Base-by-base conservation (phyloP, 2,113 vertebrate genomes). In the Serilophus lunatus region DNA sequence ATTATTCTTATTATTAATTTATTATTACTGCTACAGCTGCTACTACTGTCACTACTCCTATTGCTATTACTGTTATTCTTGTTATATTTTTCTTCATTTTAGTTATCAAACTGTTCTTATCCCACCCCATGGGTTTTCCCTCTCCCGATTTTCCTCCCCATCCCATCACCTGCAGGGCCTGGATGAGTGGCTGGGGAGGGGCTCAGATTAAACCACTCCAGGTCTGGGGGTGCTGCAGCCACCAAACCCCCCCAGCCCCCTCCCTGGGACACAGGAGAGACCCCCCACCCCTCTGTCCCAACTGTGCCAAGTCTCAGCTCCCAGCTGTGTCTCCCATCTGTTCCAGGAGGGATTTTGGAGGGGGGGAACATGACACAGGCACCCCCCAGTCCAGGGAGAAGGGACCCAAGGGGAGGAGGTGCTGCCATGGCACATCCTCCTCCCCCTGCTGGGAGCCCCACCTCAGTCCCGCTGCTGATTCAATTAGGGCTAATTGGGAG, bases 401-500 rank as follows among this genome's bases (percentile, higher is more conserved):
- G 44, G 53, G 20, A 71, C 20, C 42, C 49, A 4, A 9, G 56
- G 25, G 50, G 38, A n/a, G 1, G 1, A 4, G 20, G 47, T 38
- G 49, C 31, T 65, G 72, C 5, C 54, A 1, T 3, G 42, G 36
- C 49, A 42, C 74, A 14, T 54, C 84, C 51, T 74, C 40, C 38
- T 69, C 57, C 74, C 53, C 51, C 72, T 18, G 1, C 84, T 68
- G 74, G 72, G 60, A 72, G 91, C 75, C 7, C 66, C 53, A 80
- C 74, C 72, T 63, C 60, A 3, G 2, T 0, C 0, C 69, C 0
- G 3, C 45, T 1, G 1, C 51, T 74, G 47, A 74, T 74, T 36
- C 40, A 65, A 61, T 85, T 91, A 70, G 1, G 10, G 59, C 69
- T 92, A 90, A 95, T 93, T 92, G 71, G 26, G 3, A 26, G 4